A percentile compares a stretch with the other conserved stretches of the same genome.
Conservation (phyloP, 2,113 vertebrate species). For the Myrmophylax atrothorax region DNA sequence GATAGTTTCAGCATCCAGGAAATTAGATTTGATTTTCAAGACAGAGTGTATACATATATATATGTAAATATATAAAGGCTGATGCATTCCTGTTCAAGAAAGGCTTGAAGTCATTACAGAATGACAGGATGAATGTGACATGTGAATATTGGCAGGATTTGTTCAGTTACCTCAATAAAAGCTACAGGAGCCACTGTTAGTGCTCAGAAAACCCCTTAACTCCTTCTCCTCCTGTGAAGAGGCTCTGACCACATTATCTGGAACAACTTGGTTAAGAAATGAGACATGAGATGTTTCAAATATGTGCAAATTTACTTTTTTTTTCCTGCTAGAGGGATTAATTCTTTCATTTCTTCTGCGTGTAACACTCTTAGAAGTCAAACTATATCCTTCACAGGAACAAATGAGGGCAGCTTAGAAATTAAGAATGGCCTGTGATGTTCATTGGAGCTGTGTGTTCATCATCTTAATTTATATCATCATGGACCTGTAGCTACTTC, state of each 20-base stretch:
- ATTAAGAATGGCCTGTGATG: neutral
- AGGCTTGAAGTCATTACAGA: neutral
- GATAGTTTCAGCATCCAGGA: constrained; percentile 40
- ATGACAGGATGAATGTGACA: neutral
- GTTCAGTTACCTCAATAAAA: neutral
- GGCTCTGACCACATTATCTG: neutral
- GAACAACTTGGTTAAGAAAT: neutral
- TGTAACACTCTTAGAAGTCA: neutral
- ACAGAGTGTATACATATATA: neutral
- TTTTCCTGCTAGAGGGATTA: neutral
- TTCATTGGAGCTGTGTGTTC: neutral
- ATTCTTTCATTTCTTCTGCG: neutral
- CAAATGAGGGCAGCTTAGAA: neutral
- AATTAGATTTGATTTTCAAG: constrained; percentile 53
- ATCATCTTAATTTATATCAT: neutral
- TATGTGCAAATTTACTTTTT: neutral
- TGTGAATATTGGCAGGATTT: neutral
- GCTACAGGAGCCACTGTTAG: neutral
- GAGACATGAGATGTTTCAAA: neutral
- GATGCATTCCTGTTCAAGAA: neutral
- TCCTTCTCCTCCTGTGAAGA: neutral
- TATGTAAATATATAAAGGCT: constrained; percentile 8
- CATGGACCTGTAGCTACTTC: neutral
- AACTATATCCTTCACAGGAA: neutral
- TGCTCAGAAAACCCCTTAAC: neutral